Percentiles rank a stretch among this genome's conserved stretches.
phyloP scores from a whole-genome alignment of 2,797 vertebrate species.

The Knipowitschia caucasica region DNA sequence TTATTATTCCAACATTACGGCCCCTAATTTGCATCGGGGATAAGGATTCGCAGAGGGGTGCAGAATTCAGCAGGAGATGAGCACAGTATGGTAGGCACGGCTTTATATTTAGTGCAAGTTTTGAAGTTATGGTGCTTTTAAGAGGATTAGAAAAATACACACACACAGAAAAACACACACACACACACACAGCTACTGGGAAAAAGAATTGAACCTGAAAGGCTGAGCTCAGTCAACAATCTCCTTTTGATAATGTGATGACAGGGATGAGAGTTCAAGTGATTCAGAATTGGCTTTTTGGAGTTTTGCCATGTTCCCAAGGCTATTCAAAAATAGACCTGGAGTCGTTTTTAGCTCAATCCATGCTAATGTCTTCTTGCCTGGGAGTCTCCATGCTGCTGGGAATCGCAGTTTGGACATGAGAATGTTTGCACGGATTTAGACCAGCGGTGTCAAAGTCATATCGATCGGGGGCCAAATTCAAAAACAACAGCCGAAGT shows the following conservation, averaged over 20 bases:
- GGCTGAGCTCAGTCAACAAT: constrained; percentile 56
- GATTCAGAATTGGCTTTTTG: too few relatives aligned
- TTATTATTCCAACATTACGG: constrained; percentile 19
- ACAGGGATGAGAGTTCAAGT: constrained; percentile 42
- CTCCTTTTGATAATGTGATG: constrained; percentile 54
- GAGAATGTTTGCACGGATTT: too few relatives aligned
- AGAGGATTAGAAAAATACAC: constrained; percentile 7
- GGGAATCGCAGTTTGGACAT: too few relatives aligned
- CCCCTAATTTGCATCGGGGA: constrained; percentile 19
- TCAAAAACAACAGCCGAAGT: too few relatives aligned
- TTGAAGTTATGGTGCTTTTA: constrained; percentile 13
- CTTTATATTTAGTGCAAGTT: constrained; percentile 13
- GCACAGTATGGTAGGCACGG: constrained; percentile 10
- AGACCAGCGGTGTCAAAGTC: too few relatives aligned
- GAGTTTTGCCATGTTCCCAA: too few relatives aligned
- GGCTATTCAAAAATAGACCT: too few relatives aligned
- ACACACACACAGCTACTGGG: constrained; percentile 37
- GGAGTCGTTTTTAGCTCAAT: too few relatives aligned
- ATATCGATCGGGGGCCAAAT: too few relatives aligned
- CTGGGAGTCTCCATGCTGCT: too few relatives aligned
- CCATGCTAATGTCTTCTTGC: too few relatives aligned
- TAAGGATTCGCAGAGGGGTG: constrained; percentile 13
- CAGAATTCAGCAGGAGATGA: constrained; percentile 8
- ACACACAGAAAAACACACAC: neutral
- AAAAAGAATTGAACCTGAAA: constrained; percentile 40